Evolutionary conservation across 35 echinoderm and acorn worm species (phyloP), one percentile per base, ranked within the genome.

Genomic region (Acanthaster planci): DNA sequence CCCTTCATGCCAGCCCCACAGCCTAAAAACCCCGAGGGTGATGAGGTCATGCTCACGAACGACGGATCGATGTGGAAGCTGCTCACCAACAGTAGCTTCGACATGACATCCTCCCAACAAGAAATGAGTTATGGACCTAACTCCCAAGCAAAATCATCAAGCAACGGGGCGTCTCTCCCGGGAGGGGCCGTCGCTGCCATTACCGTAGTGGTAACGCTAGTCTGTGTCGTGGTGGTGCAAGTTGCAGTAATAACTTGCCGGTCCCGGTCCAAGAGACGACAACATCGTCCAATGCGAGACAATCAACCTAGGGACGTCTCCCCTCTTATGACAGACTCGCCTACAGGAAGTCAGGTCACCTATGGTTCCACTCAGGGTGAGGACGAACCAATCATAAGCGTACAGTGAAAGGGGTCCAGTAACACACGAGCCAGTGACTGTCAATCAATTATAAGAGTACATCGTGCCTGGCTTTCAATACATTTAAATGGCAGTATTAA

Each of bases 1-100:
- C 83, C 83, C 8, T 85, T 68, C 83, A 85, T 68, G 22, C 10
- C 37, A 23, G 17, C 26, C 29, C 37, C 42, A 42, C 29, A 79
- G 7, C 8, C 38, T 17, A 79, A 37, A 2, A 37, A 39, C 17
- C 77, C 77, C 12, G 77, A 30, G 39, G 21, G 23, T 79, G 77
- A 39, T 42, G 37, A 8, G 8, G 34, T 72, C 23, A 26, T 31
- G 64, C 18, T 72, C 19, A 26, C 23, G 14, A 26, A 19, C 14
- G 64, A 72, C 34, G 64, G 64, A 34, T 21, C 64, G 10, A 72
- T 72, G 64, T 72, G 64, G 64, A 29, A 72, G 7, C 23, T 29
- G 21, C 7, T 72, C 23, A 35, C 8, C 7, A 72, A 72, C 29
- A 26, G 64, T 14, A 23, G 42, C 42, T 12, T 12, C 18, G 29